Base-by-base conservation (phyloP, 2,888 invertebrate species). In the Platypus cylindrus region DNA sequence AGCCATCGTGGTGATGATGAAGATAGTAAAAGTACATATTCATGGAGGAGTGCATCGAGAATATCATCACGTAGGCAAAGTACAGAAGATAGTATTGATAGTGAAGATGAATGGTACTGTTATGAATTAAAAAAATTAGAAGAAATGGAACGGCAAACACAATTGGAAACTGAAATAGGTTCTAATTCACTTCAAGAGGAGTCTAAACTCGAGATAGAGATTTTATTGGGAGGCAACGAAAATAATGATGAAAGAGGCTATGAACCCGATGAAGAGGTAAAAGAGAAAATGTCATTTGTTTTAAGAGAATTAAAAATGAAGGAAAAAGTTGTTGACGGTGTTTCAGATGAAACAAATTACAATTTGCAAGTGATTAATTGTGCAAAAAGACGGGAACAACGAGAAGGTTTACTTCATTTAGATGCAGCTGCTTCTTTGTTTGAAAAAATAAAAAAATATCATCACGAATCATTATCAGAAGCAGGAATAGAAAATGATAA, bases 71-170 rank as follows among this genome's bases (percentile, higher is more conserved):
- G 89, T 45, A 70, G 89, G 32, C 89, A 90, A 62, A 87, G 87
- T 53, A 89, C 89, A 0, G 90, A 90, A 63, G 89, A 89, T 49
- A 86, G 86, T 50, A 89, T 90, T 37, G 90, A 90, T 57, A 86
- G 85, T 16, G 90, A 90, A 62, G 90, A 90, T 54, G 89, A 90
- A 58, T 90, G 89, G 80, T 90, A 87, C 52, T 84, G 85, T 50
- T 87, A 90, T 56, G 89, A 90, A 55, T 59, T 89, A 37, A 67
- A 84, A 35, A 86, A 89, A 59, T 61, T 90, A 20, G 86, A 90
- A 60, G 84, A 87, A 60, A 70, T 89, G 61, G 89, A 89, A 58
- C 69, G 79, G 43, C 79, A 78, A 44, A 74, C 76, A 2, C 73
- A 75, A 47, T 48, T 76, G 36, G 79, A 81, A 48, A 56, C 65